phyloP scores from a whole-genome alignment of 2,797 vertebrate species.

The Trachurus trachurus region DNA sequence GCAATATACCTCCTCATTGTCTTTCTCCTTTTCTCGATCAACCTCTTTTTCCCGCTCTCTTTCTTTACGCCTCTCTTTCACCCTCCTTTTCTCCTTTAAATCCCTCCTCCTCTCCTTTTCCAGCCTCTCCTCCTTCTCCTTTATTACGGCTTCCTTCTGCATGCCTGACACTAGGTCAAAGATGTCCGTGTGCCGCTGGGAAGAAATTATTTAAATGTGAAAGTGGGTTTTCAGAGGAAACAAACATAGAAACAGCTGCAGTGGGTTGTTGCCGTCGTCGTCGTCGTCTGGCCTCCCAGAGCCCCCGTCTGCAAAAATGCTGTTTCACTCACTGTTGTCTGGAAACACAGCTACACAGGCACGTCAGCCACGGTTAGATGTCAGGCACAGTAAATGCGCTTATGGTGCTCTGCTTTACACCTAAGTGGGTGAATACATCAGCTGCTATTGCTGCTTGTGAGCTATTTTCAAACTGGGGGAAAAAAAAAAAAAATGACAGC shows the following conservation, averaged over 20 bases:
- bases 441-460: neutral
- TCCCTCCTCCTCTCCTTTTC: conserved; percentile 77
- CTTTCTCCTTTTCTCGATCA: conserved; percentile 72
- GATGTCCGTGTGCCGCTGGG: conserved; percentile 81
- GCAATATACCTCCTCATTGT: conserved; percentile 80
- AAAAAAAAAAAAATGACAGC: no score
- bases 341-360: neutral
- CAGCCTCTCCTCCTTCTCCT: conserved; percentile 76
- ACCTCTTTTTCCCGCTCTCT: conserved; percentile 68
- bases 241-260: conserved; percentile 21
- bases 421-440: neutral
- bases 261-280: neutral
- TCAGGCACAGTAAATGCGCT: neutral
- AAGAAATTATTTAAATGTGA: conserved; percentile 53
- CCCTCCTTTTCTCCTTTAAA: conserved; percentile 73
- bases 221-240: conserved; percentile 10
- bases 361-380: neutral
- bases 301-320: neutral
- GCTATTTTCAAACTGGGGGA: neutral
- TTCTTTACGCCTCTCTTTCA: conserved; percentile 70
- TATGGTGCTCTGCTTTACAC: neutral
- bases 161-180: conserved; percentile 88
- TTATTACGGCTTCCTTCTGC: conserved; percentile 77
- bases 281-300: conserved; percentile 6
- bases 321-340: neutral